Conservation (phyloP, 1,140 invertebrate species). For the Cydia pomonella region DNA sequence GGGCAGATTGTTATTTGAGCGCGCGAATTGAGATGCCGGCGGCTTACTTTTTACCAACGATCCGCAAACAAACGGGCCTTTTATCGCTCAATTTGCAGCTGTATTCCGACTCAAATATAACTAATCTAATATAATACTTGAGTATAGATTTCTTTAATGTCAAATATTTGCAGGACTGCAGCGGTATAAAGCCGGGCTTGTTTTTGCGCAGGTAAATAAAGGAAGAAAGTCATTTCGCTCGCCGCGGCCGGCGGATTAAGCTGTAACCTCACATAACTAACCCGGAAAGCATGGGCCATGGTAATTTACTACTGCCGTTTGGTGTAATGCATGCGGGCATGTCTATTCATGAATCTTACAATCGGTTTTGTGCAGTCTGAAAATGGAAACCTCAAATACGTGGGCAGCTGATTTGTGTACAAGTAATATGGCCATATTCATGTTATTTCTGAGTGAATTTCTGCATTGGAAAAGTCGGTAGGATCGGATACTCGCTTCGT, state of each 20-base stretch:
- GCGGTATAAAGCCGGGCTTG: background rate
- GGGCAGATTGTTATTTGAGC: background rate
- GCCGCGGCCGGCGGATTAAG: conserved; percentile 14
- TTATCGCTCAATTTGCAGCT: background rate
- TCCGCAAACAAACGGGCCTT: background rate
- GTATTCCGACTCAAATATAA: background rate
- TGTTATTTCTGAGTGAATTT: too few species aligned
- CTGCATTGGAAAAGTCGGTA: too few species aligned
- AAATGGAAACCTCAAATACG: conserved; percentile 31
- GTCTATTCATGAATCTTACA: conserved; percentile 37
- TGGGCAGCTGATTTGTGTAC: background rate
- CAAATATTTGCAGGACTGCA: background rate
- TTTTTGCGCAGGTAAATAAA: conserved; percentile 22
- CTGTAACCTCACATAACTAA: conserved; percentile 7
- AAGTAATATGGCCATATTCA: background rate
- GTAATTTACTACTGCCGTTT: conserved; percentile 7
- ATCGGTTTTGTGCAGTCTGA: conserved; percentile 19
- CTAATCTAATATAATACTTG: background rate
- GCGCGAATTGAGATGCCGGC: conserved; percentile 2
- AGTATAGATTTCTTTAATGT: background rate
- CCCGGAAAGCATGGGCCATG: conserved; percentile 4
- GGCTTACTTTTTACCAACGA: conserved; percentile 10
- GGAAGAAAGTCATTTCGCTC: conserved; percentile 24
- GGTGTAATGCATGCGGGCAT: conserved; percentile 3
- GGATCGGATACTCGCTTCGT: too few species aligned